phyloP scores from a whole-genome alignment of 2,888 invertebrate species.

The Rhyacophila evoluta region DNA sequence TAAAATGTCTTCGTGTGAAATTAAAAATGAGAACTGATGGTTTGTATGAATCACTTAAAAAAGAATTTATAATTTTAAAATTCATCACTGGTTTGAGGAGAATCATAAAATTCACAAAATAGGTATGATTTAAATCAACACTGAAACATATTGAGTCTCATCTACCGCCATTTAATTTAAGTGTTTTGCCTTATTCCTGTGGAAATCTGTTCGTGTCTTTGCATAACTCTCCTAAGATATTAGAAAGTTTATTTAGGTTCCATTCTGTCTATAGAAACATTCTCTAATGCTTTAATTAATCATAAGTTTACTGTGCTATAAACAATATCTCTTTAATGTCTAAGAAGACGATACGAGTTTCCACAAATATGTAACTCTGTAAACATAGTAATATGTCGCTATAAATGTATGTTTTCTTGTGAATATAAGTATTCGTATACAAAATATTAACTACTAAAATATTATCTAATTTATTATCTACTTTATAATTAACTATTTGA shows the following conservation, averaged over 20 bases:
- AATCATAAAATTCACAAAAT: neutral
- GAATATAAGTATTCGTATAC: too few relatives aligned
- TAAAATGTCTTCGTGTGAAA: too few relatives aligned
- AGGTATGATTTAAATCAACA: neutral
- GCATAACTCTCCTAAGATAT: slow-evolving; percentile 50
- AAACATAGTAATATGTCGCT: too few relatives aligned
- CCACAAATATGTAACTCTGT: neutral
- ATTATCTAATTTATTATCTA: too few relatives aligned
- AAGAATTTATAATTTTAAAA: neutral
- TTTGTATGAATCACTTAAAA: too few relatives aligned
- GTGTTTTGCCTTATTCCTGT: slow-evolving; percentile 23
- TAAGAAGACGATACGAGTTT: slow-evolving; percentile 38
- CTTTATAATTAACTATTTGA: too few relatives aligned
- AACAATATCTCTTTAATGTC: slow-evolving; percentile 42
- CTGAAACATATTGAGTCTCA: slow-evolving; percentile 7
- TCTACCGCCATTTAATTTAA: slow-evolving; percentile 22
- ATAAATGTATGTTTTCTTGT: too few relatives aligned
- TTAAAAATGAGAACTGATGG: too few relatives aligned
- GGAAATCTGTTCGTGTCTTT: slow-evolving; percentile 47
- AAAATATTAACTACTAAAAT: too few relatives aligned
- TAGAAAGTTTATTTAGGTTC: slow-evolving; percentile 50
- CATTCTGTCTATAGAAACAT: slow-evolving; percentile 47
- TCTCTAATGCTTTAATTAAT: slow-evolving; percentile 49
- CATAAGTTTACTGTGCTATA: slow-evolving; percentile 41
- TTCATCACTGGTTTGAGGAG: neutral